Evolutionary conservation across 2,113 vertebrate species (phyloP).

Genomic region (Misgurnus anguillicaudatus): DNA sequence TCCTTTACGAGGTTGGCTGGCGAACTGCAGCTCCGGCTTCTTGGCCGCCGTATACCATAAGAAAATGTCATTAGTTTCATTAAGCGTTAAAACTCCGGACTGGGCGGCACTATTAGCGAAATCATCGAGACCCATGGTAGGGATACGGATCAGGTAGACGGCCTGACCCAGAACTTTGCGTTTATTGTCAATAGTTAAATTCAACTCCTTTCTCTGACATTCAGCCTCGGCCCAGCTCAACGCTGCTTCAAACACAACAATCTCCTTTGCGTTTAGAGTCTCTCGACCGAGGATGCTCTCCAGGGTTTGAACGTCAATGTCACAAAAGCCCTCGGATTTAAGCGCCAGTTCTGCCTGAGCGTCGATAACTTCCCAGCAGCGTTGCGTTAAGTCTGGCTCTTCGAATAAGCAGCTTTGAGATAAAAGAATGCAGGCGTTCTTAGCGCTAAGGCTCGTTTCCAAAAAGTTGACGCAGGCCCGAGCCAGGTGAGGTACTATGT

Average conservation of each 20-base stretch:
- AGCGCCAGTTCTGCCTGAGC: conserved; percentile 94
- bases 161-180: conserved; percentile 93
- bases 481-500: conserved; percentile 96
- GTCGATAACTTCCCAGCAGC: conserved; percentile 98
- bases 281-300: conserved; percentile 95
- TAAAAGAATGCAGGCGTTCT: conserved; percentile 93
- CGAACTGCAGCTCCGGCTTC: conserved; percentile 91
- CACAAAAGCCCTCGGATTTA: conserved; percentile 95
- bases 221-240: conserved; percentile 95
- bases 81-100: conserved; percentile 92
- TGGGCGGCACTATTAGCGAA: conserved; percentile 96
- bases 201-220: conserved; percentile 89
- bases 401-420: conserved; percentile 98
- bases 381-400: conserved; percentile 96
- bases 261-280: conserved; percentile 97
- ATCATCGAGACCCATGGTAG: conserved; percentile 93
- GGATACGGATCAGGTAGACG: conserved; percentile 92
- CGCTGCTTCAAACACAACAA: conserved; percentile 93
- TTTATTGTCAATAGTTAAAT: conserved; percentile 88
- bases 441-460: conserved; percentile 95
- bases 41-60: conserved; percentile 97
- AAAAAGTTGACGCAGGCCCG: conserved; percentile 96
- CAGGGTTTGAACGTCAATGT: conserved; percentile 94
- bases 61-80: conserved; percentile 96
- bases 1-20: conserved; percentile 86